These are phyloP conservation scores for Carettochelys insculpta DNA, from an alignment of 2,113 vertebrate genomes.

Conservation along the genomic window DNA sequence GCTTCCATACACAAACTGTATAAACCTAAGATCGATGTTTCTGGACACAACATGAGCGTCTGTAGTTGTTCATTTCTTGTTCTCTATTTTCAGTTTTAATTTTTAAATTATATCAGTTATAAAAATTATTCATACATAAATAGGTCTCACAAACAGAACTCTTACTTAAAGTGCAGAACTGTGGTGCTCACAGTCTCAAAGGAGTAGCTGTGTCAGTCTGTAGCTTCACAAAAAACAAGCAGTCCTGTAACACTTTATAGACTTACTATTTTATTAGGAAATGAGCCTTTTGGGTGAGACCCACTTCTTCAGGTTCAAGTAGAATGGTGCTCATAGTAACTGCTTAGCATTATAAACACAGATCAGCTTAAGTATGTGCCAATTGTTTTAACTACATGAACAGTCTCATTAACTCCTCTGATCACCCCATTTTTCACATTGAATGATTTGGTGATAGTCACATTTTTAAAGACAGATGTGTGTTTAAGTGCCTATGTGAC, in stretches of 20 bases:
- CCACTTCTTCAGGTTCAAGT: no score
- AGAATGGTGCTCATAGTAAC: background rate
- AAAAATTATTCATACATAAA: background rate
- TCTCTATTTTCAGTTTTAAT: background rate
- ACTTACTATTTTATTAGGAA: no score
- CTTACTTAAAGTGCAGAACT: background rate
- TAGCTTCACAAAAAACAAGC: no score
- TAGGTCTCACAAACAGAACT: background rate
- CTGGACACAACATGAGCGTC: background rate
- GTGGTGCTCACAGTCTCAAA: background rate
- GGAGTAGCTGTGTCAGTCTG: no score
- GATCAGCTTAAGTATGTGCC: background rate
- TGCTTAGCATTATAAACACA: background rate
- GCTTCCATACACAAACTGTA: background rate
- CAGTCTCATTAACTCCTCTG: background rate
- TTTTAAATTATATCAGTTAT: background rate
- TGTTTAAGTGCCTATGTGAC: background rate
- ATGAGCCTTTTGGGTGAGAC: no score
- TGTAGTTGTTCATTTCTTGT: background rate
- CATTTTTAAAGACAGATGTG: background rate
- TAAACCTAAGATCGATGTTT: background rate
- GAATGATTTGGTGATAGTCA: rapidly evolving
- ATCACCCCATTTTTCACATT: background rate
- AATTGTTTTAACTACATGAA: background rate
- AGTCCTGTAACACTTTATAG: no score